A percentile compares a stretch with the other conserved stretches of the same genome.
phyloP scores from a whole-genome alignment of 2,797 vertebrate species.

The Semotilus atromaculatus region DNA sequence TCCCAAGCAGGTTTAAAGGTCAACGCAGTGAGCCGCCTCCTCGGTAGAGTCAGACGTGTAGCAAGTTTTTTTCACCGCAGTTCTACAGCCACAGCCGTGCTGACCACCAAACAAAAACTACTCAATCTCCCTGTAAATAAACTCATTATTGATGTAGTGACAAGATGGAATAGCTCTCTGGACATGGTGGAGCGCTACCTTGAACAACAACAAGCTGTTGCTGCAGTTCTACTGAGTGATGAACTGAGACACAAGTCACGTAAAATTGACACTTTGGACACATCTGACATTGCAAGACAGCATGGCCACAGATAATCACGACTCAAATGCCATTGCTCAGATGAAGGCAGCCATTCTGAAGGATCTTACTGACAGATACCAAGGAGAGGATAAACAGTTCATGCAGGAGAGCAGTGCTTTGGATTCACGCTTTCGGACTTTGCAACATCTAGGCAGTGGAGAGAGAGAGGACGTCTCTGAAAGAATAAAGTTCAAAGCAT shows the following conservation, averaged over 20 bases:
- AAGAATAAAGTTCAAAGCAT: too few species aligned
- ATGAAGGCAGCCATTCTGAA: too few species aligned
- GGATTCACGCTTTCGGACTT: too few species aligned
- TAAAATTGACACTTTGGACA: slow-evolving; percentile 8
- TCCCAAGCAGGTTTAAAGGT: slow-evolving; percentile 29
- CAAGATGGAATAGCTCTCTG: too few species aligned
- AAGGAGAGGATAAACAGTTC: too few species aligned
- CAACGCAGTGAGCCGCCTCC: slow-evolving; percentile 21
- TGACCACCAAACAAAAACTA: slow-evolving; percentile 19
- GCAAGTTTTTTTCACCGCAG: slow-evolving; percentile 35
- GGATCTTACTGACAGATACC: too few species aligned
- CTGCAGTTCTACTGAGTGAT: slow-evolving; percentile 23
- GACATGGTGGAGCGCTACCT: slow-evolving; percentile 17
- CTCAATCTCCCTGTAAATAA: slow-evolving; percentile 33
- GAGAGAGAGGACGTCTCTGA: too few species aligned
- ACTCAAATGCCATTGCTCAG: too few species aligned
- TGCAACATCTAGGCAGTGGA: too few species aligned
- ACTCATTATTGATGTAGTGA: slow-evolving; percentile 27
- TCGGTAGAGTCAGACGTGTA: slow-evolving; percentile 32
- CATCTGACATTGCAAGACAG: too few species aligned
- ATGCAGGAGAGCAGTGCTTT: too few species aligned
- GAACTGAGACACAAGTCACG: slow-evolving; percentile 28
- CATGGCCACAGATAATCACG: too few species aligned
- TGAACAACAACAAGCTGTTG: slow-evolving; percentile 30
- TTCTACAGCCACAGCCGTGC: slow-evolving; percentile 14